Evolutionary conservation across 2,113 vertebrate species (phyloP), one percentile per base, ranked within the genome.

Genomic region (Syngnathus scovelli): DNA sequence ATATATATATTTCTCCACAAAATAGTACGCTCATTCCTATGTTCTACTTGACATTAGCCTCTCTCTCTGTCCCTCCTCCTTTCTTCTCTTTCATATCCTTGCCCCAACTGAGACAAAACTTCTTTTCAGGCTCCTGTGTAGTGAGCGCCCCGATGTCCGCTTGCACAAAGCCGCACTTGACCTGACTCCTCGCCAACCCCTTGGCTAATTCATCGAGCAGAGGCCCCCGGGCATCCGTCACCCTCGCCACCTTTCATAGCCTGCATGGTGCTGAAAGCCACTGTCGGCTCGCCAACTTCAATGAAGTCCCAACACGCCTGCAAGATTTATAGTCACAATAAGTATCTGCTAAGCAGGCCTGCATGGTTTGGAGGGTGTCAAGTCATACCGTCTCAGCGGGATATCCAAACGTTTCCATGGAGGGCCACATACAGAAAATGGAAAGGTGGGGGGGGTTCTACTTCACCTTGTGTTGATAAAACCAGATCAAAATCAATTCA

Each of bases 281-380:
- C 86, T 86, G 84, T 89, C 86, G 83, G 81, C 83, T 74, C 80
- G 77, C 83, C 82, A 80, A 85, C 88, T 89, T 89, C 88, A 88
- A 89, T 88, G 78, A 84, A 52, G 82, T 78, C 68, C 3, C 80
- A 84, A 86, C 86, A 87, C 86, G 72, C 83, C 85, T 84, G 43
- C 59, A 80, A 87, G 88, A 89, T 89, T 88, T 86, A 89, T 89
- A 75, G 85, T 70, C 81, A 82, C 85, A 87, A 89, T 89, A 87
- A 88, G 86, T 86, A 84, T 80, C 85, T 79, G 77, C 78, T 74
- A 80, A 79, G 82, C 12, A 36, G 23, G 55, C 55, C 27, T 54
- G 52, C 52, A 10, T 54, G 21, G 21, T 56, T 56, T 36, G 55
- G 23, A 7, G 21, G 55, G 21, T 78, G 80, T 84, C 86, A 79